Conservation (phyloP, 2,113 vertebrate genomes). For the Girardinichthys multiradiatus region DNA sequence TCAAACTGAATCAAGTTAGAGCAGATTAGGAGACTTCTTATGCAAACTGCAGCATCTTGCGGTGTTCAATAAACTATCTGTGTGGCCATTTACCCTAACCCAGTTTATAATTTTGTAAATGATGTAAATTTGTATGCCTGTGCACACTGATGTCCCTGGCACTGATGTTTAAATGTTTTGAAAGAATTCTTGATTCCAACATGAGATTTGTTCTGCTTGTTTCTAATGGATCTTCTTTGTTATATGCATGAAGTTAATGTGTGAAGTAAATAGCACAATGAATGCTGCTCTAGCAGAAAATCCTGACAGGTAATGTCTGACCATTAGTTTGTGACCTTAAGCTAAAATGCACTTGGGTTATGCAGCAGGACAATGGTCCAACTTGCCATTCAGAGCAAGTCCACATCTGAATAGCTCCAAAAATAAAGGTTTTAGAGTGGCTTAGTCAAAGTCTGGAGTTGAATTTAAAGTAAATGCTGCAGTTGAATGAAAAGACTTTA, state of each 20-base stretch:
- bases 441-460: too few relatives aligned
- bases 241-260: neutral
- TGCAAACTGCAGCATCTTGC: neutral
- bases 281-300: too few relatives aligned
- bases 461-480: too few relatives aligned
- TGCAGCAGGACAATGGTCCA: too few relatives aligned
- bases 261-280: too few relatives aligned
- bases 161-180: neutral
- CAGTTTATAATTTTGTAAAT: neutral
- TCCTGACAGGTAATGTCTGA: too few relatives aligned
- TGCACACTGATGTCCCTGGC: neutral
- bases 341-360: too few relatives aligned
- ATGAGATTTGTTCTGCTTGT: neutral
- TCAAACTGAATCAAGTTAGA: neutral
- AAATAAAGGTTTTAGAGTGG: too few relatives aligned
- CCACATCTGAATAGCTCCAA: too few relatives aligned
- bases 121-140: neutral
- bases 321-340: too few relatives aligned
- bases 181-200: neutral
- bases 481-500: too few relatives aligned
- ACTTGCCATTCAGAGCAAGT: too few relatives aligned
- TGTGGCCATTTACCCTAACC: neutral
- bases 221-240: neutral
- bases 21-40: slow-evolving; percentile 10
- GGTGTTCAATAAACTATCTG: neutral